Conservation (phyloP, 2,888 invertebrate species). For the Pterobdella sp. region DNA sequence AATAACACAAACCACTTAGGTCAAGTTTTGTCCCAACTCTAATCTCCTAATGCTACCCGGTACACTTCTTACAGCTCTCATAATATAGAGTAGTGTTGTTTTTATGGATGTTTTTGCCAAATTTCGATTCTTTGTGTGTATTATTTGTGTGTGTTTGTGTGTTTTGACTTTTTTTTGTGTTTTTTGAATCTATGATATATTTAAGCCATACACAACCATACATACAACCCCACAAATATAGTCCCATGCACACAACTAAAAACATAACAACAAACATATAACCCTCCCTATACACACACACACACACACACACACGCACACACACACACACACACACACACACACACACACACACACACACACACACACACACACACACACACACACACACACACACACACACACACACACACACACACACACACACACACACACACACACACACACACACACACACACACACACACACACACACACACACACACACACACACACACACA, state of each 20-base stretch:
- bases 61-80: too few relatives aligned
- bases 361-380: conserved; percentile 33
- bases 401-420: conserved; percentile 31
- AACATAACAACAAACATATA: conserved; percentile 2
- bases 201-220: neutral
- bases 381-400: conserved; percentile 29
- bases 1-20: too few relatives aligned
- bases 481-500: conserved; percentile 25
- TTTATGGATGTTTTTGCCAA: too few relatives aligned
- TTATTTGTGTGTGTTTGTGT: too few relatives aligned
- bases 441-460: conserved; percentile 25
- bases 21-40: too few relatives aligned
- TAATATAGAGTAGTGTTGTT: too few relatives aligned
- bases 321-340: conserved; percentile 31
- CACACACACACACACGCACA: conserved; percentile 25
- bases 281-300: conserved; percentile 13
- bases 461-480: conserved; percentile 20
- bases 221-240: neutral
- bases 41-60: too few relatives aligned
- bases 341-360: conserved; percentile 32
- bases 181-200: too few relatives aligned
- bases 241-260: neutral
- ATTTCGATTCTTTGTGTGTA: too few relatives aligned
- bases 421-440: conserved; percentile 23
- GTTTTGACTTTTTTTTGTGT: too few relatives aligned